Base-by-base conservation (phyloP, 2,888 invertebrate genomes). In the Amphiduros pacificus region DNA sequence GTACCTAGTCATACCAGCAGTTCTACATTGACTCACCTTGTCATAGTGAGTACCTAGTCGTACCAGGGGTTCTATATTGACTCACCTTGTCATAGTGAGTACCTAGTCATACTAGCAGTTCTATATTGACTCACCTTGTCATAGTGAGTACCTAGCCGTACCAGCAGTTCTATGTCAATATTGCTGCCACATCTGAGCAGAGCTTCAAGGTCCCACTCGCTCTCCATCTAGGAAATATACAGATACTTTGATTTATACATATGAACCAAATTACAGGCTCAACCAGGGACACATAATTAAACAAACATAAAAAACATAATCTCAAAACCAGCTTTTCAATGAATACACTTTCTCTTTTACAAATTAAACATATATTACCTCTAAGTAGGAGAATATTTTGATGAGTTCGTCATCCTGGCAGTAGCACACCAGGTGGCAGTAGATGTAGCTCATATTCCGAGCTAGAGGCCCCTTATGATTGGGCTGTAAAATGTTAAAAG, bases 161-260 rank as follows among this genome's bases (percentile, higher is more conserved):
- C 64, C 31, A 82, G 71, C 2, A 83, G 69, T 63, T 82, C 82
- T 68, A 80, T 78, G 65, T 80, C 79, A 3, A 80, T 76, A 26
- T 74, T 69, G 64, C 79, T 79, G 29, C 80, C 73, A 14, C 74
- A 70, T 26, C 78, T 69, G 32, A 83, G 61, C 41, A 83, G 65
- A 28, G 74, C 74, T 6, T 73, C 74, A 24, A 82, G 66, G 31
- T 77, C 76, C 67, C 79, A 72, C 24, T 73, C 74, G 1, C 79
- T 77, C 69, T 82, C 79, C 59, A 65, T 70, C 81, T 81, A n/a
- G 72, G 17, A 62, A 60, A 61, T n/a, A 6, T 11, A n/a, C n/a
- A n/a, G n/a, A n/a, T n/a, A n/a, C n/a, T n/a, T n/a, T n/a, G n/a
- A n/a, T n/a, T n/a, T n/a, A n/a, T n/a, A n/a, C n/a, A n/a, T n/a